Conservation (phyloP, 1,140 invertebrate species). For the Drosophila micromelanica region DNA sequence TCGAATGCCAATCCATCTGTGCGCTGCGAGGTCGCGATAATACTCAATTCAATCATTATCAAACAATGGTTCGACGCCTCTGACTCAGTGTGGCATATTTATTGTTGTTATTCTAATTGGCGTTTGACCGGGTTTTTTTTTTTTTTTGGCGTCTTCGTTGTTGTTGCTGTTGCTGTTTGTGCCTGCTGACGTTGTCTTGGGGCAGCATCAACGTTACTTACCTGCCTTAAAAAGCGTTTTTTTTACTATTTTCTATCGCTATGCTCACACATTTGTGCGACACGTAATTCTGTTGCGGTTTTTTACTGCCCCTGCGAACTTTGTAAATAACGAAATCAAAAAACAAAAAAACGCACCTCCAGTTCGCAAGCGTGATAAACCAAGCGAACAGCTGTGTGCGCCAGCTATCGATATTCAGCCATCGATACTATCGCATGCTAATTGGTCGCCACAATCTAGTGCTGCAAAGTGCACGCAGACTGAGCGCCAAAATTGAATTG, state of each 20-base stretch:
- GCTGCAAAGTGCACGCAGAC: neutral
- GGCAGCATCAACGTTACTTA: constrained; percentile 5
- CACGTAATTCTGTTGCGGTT: constrained; percentile 32
- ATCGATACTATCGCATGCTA: constrained; percentile 32
- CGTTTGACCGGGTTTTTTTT: constrained; percentile 28
- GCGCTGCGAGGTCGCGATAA: constrained; percentile 30
- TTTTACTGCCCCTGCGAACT: constrained; percentile 42
- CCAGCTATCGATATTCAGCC: constrained; percentile 16
- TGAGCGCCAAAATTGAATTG: constrained; percentile 12
- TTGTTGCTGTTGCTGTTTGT: constrained; percentile 10
- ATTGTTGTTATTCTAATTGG: constrained; percentile 31
- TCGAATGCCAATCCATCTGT: constrained; percentile 30
- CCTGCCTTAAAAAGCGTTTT: constrained; percentile 32
- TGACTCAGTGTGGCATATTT: constrained; percentile 41
- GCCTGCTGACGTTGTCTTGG: constrained; percentile 15
- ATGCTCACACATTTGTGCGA: constrained; percentile 61
- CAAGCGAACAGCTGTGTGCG: constrained; percentile 39
- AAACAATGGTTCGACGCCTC: constrained; percentile 37
- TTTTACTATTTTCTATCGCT: constrained; percentile 36
- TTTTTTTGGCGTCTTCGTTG: constrained; percentile 13
- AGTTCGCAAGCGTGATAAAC: constrained; percentile 42
- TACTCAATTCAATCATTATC: constrained; percentile 45
- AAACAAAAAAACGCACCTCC: constrained; percentile 27
- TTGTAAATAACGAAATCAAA: constrained; percentile 57
- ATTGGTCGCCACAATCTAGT: neutral